Conservation (phyloP, 2,888 invertebrate species). For the Alloplasta piceator region DNA sequence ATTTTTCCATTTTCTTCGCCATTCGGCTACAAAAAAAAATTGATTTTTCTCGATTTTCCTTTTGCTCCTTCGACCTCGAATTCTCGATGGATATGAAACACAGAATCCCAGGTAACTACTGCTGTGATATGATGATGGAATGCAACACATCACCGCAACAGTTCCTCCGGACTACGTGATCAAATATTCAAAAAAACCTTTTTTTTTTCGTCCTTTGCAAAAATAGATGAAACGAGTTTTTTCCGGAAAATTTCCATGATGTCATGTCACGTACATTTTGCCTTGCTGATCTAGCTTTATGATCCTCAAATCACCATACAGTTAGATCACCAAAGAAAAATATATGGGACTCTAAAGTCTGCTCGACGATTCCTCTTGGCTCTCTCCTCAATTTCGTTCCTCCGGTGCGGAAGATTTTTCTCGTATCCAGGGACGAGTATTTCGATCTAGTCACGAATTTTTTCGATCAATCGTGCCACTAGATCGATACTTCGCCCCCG, state of each 20-base stretch:
- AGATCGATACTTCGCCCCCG: conserved; percentile 79
- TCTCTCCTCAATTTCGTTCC: conserved; percentile 57
- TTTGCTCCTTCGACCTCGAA: no score
- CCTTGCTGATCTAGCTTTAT: conserved; percentile 84
- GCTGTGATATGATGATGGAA: conserved; percentile 82
- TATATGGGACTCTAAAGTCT: conserved; percentile 71
- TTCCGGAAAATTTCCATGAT: conserved; percentile 62
- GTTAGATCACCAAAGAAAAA: conserved; percentile 86
- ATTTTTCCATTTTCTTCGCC: conserved; percentile 10
- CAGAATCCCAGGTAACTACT: conserved; percentile 80
- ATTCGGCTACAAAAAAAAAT: not conserved
- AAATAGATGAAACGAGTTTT: no score
- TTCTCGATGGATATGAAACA: conserved; percentile 63
- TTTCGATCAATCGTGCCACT: conserved; percentile 74
- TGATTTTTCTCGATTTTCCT: no score
- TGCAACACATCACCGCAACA: conserved; percentile 80
- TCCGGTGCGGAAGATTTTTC: conserved; percentile 49
- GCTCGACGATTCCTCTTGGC: not conserved
- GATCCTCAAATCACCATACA: conserved; percentile 82
- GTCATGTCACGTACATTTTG: conserved; percentile 75
- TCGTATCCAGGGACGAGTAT: conserved; percentile 81
- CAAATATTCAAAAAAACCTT: conserved; percentile 42
- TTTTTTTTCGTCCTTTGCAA: not conserved
- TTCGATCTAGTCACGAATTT: conserved; percentile 83
- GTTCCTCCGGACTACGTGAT: conserved; percentile 78